These are phyloP conservation scores for Acanthaster planci DNA, from an alignment of 35 echinoderm and acorn worm genomes.

Conservation along the genomic window DNA sequence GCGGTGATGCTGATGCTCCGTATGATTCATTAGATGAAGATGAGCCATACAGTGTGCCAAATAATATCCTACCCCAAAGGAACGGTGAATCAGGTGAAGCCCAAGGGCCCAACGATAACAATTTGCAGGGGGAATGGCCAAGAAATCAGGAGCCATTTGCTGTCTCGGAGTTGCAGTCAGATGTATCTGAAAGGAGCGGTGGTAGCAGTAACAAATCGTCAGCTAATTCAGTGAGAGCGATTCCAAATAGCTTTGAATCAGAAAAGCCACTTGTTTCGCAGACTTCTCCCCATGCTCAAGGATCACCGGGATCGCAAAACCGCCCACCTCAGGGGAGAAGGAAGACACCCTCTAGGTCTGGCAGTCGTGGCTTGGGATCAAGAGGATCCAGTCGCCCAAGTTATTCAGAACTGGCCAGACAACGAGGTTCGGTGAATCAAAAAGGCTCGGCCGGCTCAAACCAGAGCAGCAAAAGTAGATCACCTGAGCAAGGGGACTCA, in stretches of 20 bases:
- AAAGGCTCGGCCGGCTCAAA: neutral
- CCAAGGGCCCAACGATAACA: too few relatives aligned
- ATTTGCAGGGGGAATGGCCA: neutral
- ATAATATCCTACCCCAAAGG: neutral
- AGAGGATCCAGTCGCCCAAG: neutral
- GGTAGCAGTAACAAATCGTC: slow-evolving; percentile 7
- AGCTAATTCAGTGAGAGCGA: neutral
- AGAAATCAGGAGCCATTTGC: neutral
- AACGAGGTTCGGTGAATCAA: neutral
- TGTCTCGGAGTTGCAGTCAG: neutral
- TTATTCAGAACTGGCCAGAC: neutral
- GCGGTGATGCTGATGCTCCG: neutral
- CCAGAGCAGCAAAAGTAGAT: too few relatives aligned
- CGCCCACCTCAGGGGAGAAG: neutral
- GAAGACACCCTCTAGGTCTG: neutral
- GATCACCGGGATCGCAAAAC: neutral
- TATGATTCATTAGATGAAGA: slow-evolving; percentile 26
- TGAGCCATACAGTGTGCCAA: neutral
- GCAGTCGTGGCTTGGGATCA: neutral
- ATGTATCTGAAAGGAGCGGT: neutral
- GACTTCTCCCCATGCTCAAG: too few relatives aligned
- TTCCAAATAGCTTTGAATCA: neutral
- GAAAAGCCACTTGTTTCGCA: neutral
- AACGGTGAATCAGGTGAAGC: neutral
- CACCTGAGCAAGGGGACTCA: too few relatives aligned